Percentiles rank a stretch among this genome's conserved stretches.
Conservation (phyloP, 2,888 invertebrate species). For the Mongoloraphidia duomilia region DNA sequence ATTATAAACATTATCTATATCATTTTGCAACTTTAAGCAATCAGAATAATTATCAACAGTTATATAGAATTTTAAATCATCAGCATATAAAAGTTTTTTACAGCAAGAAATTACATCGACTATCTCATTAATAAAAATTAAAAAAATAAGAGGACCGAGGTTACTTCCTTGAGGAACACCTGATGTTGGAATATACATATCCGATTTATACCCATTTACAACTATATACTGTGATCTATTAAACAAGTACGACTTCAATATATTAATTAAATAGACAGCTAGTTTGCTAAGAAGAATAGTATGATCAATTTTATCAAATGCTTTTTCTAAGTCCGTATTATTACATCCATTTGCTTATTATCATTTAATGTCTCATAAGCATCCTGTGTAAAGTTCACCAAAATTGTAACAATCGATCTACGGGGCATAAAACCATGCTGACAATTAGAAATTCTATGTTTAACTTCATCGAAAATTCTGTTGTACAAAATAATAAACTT, state of each 20-base stretch:
- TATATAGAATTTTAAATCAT: not conserved
- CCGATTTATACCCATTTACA: not conserved
- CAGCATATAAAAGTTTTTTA: not conserved
- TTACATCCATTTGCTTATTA: not conserved
- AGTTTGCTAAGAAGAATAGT: not conserved
- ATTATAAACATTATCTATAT: no score
- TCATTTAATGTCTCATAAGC: no score
- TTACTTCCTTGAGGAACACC: not conserved
- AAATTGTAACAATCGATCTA: no score
- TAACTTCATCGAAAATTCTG: no score
- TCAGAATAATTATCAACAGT: no score
- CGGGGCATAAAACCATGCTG: no score
- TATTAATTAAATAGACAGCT: not conserved
- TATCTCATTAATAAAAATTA: constrained; percentile 1
- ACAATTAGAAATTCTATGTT: no score
- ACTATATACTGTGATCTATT: no score
- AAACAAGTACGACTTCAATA: no score
- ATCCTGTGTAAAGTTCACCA: no score
- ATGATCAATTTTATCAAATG: constrained; percentile 1
- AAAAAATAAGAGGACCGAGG: not conserved
- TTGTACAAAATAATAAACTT: no score
- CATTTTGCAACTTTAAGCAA: no score
- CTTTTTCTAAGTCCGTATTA: not conserved
- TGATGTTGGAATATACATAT: not conserved
- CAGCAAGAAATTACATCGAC: not conserved